These are phyloP conservation scores for Apoda limacodes DNA, from an alignment of 2,888 invertebrate species.

Conservation along the genomic window DNA sequence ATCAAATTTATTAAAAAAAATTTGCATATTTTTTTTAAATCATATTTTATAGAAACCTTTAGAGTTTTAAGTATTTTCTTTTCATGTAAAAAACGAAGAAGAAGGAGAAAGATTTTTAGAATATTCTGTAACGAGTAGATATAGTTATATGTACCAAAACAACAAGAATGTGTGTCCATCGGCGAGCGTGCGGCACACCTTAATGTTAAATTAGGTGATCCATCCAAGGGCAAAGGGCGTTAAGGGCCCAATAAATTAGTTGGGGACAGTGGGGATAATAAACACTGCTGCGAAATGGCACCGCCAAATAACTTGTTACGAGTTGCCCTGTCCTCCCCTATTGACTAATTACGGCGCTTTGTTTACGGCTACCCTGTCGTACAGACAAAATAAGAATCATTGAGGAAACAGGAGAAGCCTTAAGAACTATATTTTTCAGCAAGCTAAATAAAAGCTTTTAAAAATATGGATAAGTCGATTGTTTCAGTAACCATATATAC, in stretches of 20 bases:
- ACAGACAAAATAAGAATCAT: no score
- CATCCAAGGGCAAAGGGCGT: constrained; percentile 55
- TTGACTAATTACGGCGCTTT: constrained; percentile 61
- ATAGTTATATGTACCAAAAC: no score
- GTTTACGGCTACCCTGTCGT: constrained; percentile 31
- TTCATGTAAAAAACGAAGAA: background rate
- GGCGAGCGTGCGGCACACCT: constrained; percentile 28
- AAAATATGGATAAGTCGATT: no score
- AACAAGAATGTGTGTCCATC: constrained; percentile 38
- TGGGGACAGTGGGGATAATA: constrained; percentile 64
- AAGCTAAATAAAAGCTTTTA: no score
- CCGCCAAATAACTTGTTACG: constrained; percentile 58
- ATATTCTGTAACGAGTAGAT: no score
- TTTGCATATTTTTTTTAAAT: constrained; percentile 11
- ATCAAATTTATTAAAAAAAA: constrained; percentile 11
- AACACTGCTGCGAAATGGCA: constrained; percentile 54
- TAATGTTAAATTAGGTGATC: constrained; percentile 66
- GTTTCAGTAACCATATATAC: no score
- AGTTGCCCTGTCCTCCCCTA: constrained; percentile 46
- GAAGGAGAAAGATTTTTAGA: constrained; percentile 21
- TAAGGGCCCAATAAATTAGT: constrained; percentile 63
- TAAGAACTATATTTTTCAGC: no score
- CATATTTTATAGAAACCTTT: constrained; percentile 7
- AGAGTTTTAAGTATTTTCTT: background rate
- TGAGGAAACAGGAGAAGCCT: no score